Base-by-base conservation (phyloP, 2,113 vertebrate species). In the Reinhardtius hippoglossoides region DNA sequence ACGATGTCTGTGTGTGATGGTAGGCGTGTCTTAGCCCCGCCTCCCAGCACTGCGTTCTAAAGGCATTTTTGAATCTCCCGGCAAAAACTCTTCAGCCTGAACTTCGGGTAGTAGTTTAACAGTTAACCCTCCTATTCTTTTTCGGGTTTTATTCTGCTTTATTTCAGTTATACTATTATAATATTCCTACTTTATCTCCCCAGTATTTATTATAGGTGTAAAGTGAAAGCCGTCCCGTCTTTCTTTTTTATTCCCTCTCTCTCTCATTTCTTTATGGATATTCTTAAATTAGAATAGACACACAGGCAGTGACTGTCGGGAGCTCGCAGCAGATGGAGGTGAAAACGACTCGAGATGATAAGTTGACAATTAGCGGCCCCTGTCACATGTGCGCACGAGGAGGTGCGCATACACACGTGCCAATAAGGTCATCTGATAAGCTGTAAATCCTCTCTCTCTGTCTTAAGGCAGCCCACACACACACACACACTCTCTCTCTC, bases 361-460 rank as follows among this genome's bases (percentile, higher is more conserved):
- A 63, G 50, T 26, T 76, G 56, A 69, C 59, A 82, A 74, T 60
- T 35, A 61, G 64, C 2, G 2, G 1, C 14, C 27, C 7, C 26
- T 68, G 55, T 74, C 21, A 58, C 26, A 23, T 42, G 21, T 54
- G 67, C 4, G n/a, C 60, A 44, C 10, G 20, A 40, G n/a, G 1
- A 14, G 13, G 2, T 72, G 37, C 50, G 61, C 10, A 18, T 15
- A 37, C 40, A 14, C 40, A 21, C 44, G 35, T 65, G 78, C 67
- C 71, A 84, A 59, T 87, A 83, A 91, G 88, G 87, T 92, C 84
- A 88, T 85, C 84, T 84, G 88, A 85, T 91, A 89, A 92, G 74
- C 91, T 88, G 80, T 68, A 88, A 91, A 90, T 90, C 88, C 84
- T 35, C 59, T 50, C 60, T 64, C 13, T 54, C 5, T 50, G 46